These are phyloP conservation scores for Cosmia trapezina DNA, from an alignment of 2,888 invertebrate species.

Conservation along the genomic window DNA sequence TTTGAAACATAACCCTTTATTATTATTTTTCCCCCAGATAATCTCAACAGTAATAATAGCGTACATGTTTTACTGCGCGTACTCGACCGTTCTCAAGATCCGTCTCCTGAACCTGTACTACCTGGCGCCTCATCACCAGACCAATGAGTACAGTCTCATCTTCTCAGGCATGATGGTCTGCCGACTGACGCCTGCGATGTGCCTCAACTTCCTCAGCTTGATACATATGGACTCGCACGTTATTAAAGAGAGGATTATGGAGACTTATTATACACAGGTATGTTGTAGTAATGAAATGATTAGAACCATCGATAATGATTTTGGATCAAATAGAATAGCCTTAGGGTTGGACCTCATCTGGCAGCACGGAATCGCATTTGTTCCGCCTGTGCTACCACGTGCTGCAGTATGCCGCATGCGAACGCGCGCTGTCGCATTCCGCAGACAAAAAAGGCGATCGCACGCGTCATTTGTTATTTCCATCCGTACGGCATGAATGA, in stretches of 20 bases:
- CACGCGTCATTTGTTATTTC: too few relatives aligned
- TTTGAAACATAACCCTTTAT: background rate
- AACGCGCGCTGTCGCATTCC: too few relatives aligned
- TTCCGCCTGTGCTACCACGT: too few relatives aligned
- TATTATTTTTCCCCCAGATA: conserved; percentile 90
- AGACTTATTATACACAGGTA: conserved; percentile 98
- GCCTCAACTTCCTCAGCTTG: conserved; percentile 98
- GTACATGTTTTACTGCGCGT: conserved; percentile 99
- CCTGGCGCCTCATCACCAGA: conserved; percentile 99
- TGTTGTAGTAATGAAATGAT: background rate
- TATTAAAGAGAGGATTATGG: conserved; percentile 94
- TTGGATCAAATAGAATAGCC: too few relatives aligned
- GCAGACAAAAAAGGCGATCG: too few relatives aligned
- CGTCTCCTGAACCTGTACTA: conserved; percentile 99
- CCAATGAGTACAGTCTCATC: conserved; percentile 99
- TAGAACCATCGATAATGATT: too few relatives aligned
- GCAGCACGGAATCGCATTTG: too few relatives aligned
- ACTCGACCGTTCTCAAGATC: conserved; percentile 99
- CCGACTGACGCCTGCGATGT: conserved; percentile 99
- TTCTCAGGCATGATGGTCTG: conserved; percentile 99
- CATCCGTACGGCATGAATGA: too few relatives aligned
- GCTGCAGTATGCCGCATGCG: too few relatives aligned
- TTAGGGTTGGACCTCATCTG: too few relatives aligned
- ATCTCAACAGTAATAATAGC: conserved; percentile 97
- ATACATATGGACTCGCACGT: conserved; percentile 99